Percentiles rank a stretch among this genome's conserved stretches.
Conservation (phyloP, 2,888 invertebrate species). For the Noctuana brunneofusca region DNA sequence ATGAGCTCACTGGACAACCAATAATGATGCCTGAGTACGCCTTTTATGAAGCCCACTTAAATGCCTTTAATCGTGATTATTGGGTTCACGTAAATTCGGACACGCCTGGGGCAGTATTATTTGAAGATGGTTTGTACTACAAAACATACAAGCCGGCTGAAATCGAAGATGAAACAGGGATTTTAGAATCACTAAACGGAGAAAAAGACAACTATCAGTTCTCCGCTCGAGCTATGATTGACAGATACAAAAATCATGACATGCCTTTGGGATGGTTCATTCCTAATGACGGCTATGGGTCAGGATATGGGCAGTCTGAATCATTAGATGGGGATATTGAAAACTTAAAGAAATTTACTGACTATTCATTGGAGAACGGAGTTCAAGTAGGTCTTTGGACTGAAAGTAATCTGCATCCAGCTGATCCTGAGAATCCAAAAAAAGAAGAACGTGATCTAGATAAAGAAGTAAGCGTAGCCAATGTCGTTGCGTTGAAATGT, state of each 20-base stretch:
- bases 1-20: slow-evolving; percentile 69
- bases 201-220: slow-evolving; percentile 75
- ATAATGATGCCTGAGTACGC: slow-evolving; percentile 71
- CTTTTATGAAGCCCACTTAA: slow-evolving; percentile 73
- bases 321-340: slow-evolving; percentile 68
- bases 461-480: slow-evolving; percentile 65
- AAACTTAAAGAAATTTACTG: slow-evolving; percentile 64
- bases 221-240: slow-evolving; percentile 75
- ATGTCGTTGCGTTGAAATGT: slow-evolving; percentile 70
- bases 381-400: slow-evolving; percentile 74
- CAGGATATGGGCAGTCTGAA: slow-evolving; percentile 73
- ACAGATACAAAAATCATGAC: slow-evolving; percentile 66
- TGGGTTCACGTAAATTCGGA: slow-evolving; percentile 65
- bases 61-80: slow-evolving; percentile 74
- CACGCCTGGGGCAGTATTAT: slow-evolving; percentile 58
- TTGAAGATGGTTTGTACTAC: slow-evolving; percentile 72
- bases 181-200: slow-evolving; percentile 73
- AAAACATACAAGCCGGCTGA: slow-evolving; percentile 66
- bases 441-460: slow-evolving; percentile 73
- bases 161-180: slow-evolving; percentile 58
- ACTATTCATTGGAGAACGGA: slow-evolving; percentile 62
- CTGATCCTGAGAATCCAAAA: slow-evolving; percentile 63
- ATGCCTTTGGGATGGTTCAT: slow-evolving; percentile 75
- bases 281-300: slow-evolving; percentile 76
- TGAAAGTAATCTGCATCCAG: slow-evolving; percentile 67